Percentiles rank a stretch among this genome's conserved stretches.
Conservation (phyloP, 37 sponge, comb jelly and placozoan genomes). For the Spongilla lacustris region DNA sequence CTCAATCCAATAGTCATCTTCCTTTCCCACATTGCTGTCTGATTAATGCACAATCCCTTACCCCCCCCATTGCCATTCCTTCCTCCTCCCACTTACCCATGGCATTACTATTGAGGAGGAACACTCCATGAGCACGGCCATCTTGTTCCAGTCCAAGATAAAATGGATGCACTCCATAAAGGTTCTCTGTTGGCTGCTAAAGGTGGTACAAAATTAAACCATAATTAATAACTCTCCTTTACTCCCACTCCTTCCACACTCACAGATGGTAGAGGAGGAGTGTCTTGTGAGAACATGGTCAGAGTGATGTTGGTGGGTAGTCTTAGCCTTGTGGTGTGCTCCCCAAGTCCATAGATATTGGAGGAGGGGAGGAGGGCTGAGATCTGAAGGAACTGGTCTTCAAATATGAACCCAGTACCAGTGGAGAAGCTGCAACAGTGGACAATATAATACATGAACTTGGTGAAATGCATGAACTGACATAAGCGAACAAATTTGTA, state of each 20-base stretch:
- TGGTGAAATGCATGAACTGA: too few relatives aligned
- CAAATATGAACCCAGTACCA: conserved; percentile 47
- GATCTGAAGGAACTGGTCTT: conserved; percentile 78
- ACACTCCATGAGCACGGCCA: conserved; percentile 70
- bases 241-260: too few relatives aligned
- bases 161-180: conserved; percentile 90
- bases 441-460: too few relatives aligned
- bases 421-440: conserved; percentile 16
- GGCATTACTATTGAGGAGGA: conserved; percentile 88
- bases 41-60: too few relatives aligned
- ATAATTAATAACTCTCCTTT: too few relatives aligned
- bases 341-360: conserved; percentile 78
- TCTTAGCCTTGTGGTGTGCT: conserved; percentile 44
- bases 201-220: not conserved
- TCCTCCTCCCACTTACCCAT: conserved; percentile 69
- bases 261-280: conserved; percentile 19
- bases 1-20: too few relatives aligned
- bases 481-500: too few relatives aligned
- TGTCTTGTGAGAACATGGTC: conserved; percentile 71
- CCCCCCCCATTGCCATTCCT: too few relatives aligned
- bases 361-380: conserved; percentile 52
- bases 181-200: conserved; percentile 45
- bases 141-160: conserved; percentile 65
- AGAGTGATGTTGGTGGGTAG: conserved; percentile 43
- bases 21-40: too few relatives aligned